Evolutionary conservation across 2,797 vertebrate species (phyloP).

Genomic region (Dipus sagitta): DNA sequence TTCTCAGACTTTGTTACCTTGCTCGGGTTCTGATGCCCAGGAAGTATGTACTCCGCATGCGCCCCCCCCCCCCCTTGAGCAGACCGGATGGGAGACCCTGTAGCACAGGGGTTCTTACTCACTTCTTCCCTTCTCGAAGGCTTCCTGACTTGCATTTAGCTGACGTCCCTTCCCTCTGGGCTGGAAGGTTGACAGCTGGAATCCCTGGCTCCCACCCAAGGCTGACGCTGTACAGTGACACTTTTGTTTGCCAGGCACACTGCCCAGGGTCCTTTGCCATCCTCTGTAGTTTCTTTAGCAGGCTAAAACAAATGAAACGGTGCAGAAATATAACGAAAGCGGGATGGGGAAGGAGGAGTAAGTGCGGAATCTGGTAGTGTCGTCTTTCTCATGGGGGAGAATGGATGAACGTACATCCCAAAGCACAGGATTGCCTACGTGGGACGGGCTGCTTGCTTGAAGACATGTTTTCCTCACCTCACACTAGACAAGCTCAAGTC

Average conservation of each 20-base stretch:
- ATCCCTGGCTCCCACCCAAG: background rate
- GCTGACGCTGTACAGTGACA: background rate
- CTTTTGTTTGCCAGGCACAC: background rate
- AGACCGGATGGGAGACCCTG: background rate
- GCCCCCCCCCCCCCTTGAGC: background rate
- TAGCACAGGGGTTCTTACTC: background rate
- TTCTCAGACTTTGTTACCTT: background rate
- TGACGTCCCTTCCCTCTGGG: background rate
- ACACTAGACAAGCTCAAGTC: background rate
- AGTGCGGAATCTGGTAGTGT: background rate
- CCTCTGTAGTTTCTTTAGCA: background rate
- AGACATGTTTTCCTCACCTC: background rate
- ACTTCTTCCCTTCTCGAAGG: background rate
- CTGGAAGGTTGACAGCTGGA: slow-evolving; percentile 14
- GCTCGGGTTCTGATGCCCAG: background rate
- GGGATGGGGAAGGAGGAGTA: too few relatives aligned
- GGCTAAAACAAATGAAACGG: background rate
- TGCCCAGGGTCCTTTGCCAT: background rate
- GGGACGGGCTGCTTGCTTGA: background rate
- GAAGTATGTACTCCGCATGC: too few relatives aligned
- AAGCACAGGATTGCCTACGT: background rate
- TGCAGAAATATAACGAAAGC: background rate
- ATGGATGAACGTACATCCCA: background rate
- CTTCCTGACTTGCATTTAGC: background rate
- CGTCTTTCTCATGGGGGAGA: background rate